Conservation (phyloP, 2,888 invertebrate species). For the Cheilosia pagana region DNA sequence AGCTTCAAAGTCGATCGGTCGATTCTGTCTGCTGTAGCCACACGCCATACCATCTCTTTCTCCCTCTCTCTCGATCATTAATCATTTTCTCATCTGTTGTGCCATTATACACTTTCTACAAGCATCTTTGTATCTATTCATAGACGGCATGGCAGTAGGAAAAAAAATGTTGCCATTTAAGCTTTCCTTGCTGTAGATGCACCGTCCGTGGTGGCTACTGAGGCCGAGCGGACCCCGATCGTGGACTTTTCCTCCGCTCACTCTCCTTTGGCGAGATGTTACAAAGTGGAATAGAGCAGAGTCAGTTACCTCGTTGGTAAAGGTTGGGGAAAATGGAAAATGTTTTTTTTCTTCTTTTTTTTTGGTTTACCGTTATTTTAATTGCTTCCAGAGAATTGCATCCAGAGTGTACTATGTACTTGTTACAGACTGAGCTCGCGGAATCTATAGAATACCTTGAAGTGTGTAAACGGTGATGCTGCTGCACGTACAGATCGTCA, state of each 20-base stretch:
- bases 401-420: slow-evolving; percentile 15
- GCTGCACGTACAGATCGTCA: slow-evolving; percentile 21
- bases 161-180: slow-evolving; percentile 46
- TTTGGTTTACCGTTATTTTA: slow-evolving; percentile 70
- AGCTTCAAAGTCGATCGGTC: slow-evolving; percentile 52
- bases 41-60: slow-evolving; percentile 17
- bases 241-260: slow-evolving; percentile 29
- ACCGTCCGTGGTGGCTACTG: neutral
- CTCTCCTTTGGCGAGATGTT: slow-evolving; percentile 27
- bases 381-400: slow-evolving; percentile 71
- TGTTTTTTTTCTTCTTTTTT: slow-evolving; percentile 54
- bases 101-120: slow-evolving; percentile 71
- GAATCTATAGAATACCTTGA: slow-evolving; percentile 51
- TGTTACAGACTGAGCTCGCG: slow-evolving; percentile 36
- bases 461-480: slow-evolving; percentile 37
- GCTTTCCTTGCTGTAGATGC: slow-evolving; percentile 31
- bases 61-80: slow-evolving; percentile 36
- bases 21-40: neutral
- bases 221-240: slow-evolving; percentile 14
- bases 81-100: slow-evolving; percentile 65
- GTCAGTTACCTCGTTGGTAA: slow-evolving; percentile 65
- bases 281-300: slow-evolving; percentile 40
- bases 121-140: slow-evolving; percentile 51
- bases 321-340: slow-evolving; percentile 64
- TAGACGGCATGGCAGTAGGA: slow-evolving; percentile 18